Conservation (phyloP, 2,888 invertebrate species). For the Ligdia adustata region DNA sequence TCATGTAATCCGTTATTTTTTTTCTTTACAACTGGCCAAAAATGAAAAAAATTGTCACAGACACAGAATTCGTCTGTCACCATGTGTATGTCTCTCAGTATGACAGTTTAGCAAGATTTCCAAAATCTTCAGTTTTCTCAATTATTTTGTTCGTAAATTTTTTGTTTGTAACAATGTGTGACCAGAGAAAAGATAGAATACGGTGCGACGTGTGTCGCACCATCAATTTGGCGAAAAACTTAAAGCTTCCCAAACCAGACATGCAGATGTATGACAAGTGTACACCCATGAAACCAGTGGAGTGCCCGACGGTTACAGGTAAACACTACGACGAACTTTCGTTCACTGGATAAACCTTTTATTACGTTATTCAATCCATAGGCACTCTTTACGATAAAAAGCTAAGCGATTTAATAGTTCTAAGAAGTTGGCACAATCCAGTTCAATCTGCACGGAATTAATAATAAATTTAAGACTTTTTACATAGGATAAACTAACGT, state of each 20-base stretch:
- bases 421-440: no score
- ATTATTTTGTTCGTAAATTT: constrained; percentile 8
- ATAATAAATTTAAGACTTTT: no score
- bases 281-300: constrained; percentile 49
- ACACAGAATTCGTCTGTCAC: neutral
- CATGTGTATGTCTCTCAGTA: neutral
- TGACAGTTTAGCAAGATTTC: constrained; percentile 5
- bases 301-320: constrained; percentile 52
- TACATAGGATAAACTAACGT: no score
- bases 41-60: neutral
- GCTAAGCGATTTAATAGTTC: no score
- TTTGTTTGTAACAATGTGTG: constrained; percentile 53
- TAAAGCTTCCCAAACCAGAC: constrained; percentile 61
- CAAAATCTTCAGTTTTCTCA: constrained; percentile 26
- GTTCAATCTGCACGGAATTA: no score
- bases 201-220: constrained; percentile 71
- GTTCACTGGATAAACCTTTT: no score
- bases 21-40: neutral
- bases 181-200: constrained; percentile 52
- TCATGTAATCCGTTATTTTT: no score
- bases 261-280: constrained; percentile 75
- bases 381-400: no score
- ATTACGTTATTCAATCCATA: no score
- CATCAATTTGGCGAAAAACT: constrained; percentile 69
- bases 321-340: no score